These are phyloP conservation scores for Acanthaster planci DNA, from an alignment of 35 echinoderm and acorn worm genomes.

Conservation along the genomic window DNA sequence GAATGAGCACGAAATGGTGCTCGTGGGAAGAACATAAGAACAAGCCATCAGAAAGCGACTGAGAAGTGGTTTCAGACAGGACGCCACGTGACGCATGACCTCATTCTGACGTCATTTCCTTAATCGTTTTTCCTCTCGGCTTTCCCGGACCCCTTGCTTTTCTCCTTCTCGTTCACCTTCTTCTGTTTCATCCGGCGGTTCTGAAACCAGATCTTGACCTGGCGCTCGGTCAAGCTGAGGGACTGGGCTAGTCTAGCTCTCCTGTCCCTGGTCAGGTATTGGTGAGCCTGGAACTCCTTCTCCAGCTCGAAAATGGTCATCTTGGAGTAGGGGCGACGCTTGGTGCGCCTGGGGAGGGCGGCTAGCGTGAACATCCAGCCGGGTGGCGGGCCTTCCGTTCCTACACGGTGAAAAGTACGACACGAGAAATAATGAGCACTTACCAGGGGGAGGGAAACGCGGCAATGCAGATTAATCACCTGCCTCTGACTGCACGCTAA, in stretches of 20 bases:
- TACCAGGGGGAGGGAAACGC: no score
- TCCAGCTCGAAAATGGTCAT: conserved; percentile 96
- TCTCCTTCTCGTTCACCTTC: conserved; percentile 88
- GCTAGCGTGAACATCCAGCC: conserved; percentile 70
- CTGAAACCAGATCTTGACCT: conserved; percentile 99
- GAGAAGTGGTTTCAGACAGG: no score
- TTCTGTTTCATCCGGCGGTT: conserved; percentile 98
- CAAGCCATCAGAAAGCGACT: no score
- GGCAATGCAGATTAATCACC: background rate
- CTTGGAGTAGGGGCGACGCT: conserved; percentile 94
- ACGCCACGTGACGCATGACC: background rate
- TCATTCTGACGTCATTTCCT: background rate
- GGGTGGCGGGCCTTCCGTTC: background rate
- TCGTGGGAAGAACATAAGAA: no score
- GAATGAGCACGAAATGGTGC: no score
- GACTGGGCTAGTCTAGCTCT: conserved; percentile 81
- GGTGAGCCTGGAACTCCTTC: conserved; percentile 91
- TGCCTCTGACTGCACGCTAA: background rate
- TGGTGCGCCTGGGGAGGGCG: conserved; percentile 87
- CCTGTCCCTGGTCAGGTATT: conserved; percentile 93
- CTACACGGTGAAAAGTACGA: background rate
- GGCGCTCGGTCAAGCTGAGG: conserved; percentile 84
- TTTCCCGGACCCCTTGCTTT: background rate
- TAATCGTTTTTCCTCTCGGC: background rate
- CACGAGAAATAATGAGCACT: background rate